A percentile compares a stretch with the other conserved stretches of the same genome.
These are phyloP conservation scores for Latrodectus elegans DNA, from an alignment of 2,888 invertebrate genomes.

Conservation along the genomic window DNA sequence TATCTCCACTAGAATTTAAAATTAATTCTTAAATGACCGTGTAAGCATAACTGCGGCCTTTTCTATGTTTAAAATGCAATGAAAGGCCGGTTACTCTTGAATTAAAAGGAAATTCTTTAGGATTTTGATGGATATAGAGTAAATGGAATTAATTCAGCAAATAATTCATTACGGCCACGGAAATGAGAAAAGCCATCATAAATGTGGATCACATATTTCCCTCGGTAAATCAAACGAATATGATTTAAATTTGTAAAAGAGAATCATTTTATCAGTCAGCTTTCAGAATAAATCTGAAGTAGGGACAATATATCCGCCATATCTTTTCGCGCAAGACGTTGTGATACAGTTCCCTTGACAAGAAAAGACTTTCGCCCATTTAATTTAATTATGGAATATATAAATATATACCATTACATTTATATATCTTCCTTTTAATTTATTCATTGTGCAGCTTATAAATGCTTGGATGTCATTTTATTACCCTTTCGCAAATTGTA, in stretches of 20 bases:
- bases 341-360: too few relatives aligned
- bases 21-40: not conserved
- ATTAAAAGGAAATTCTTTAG: constrained; percentile 3
- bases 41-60: not conserved
- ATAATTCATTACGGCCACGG: constrained; percentile 2
- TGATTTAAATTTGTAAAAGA: not conserved
- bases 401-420: too few relatives aligned
- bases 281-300: too few relatives aligned
- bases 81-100: not conserved
- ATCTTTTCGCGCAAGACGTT: too few relatives aligned
- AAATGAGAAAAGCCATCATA: not conserved
- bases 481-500: too few relatives aligned
- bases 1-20: not conserved
- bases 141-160: constrained; percentile 3
- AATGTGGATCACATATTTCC: not conserved
- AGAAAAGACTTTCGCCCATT: too few relatives aligned
- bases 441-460: too few relatives aligned
- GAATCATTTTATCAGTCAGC: not conserved
- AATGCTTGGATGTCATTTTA: too few relatives aligned
- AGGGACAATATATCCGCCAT: too few relatives aligned
- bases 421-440: too few relatives aligned
- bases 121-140: constrained; percentile 1
- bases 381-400: too few relatives aligned
- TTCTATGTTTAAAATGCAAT: not conserved
- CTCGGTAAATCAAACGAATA: not conserved